A percentile compares a stretch with the other conserved stretches of the same genome.
Conservation (phyloP, 2,797 vertebrate genomes). For the Limnodromus scolopaceus region DNA sequence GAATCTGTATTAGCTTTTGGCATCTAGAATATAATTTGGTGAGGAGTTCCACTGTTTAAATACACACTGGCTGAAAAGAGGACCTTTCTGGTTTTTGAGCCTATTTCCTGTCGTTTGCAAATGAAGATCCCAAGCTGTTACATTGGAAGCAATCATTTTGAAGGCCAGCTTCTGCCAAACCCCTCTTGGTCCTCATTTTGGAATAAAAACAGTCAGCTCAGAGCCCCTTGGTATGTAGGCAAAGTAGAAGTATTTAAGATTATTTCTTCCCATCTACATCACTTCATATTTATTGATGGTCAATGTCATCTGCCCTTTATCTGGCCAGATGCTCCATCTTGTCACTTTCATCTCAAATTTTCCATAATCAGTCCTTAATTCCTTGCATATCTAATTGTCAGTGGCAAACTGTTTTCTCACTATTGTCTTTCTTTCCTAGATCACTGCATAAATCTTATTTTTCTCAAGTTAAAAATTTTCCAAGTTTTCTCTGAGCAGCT, state of each 20-base stretch:
- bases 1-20: slow-evolving; percentile 8
- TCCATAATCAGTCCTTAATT: neutral
- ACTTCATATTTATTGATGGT: neutral
- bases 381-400: neutral
- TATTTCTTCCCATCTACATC: neutral
- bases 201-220: neutral
- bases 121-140: neutral
- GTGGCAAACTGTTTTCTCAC: neutral
- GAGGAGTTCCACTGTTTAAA: slow-evolving; percentile 28
- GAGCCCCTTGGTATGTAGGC: neutral
- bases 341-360: neutral
- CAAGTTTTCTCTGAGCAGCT: neutral
- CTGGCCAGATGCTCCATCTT: neutral
- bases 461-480: neutral
- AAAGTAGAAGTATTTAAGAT: neutral
- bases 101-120: slow-evolving; percentile 9
- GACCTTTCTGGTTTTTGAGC: neutral
- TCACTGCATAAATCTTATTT: neutral
- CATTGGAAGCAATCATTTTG: neutral
- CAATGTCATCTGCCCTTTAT: neutral
- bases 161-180: neutral
- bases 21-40: neutral
- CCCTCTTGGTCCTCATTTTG: neutral
- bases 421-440: neutral
- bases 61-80: neutral